Evolutionary conservation across 2,113 vertebrate genomes (phyloP).

Genomic region (Brienomyrus longianalis): DNA sequence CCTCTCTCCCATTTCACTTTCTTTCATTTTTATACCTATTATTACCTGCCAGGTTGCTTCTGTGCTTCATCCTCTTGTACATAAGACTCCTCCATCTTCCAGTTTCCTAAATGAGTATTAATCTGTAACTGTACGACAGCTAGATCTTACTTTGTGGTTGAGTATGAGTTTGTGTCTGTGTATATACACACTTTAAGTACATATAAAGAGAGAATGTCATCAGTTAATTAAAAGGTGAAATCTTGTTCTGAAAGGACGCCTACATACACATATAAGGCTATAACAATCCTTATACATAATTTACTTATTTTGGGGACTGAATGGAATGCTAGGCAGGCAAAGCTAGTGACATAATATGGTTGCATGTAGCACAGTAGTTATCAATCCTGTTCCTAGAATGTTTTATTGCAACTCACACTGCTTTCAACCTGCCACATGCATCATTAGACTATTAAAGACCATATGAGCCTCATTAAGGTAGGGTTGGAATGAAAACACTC

Average conservation of each 20-base stretch:
- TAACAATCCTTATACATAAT: neutral
- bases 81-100: conserved; percentile 58
- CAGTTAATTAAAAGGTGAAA: neutral
- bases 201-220: neutral
- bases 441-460: too few species aligned
- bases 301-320: neutral
- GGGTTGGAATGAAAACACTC: neutral
- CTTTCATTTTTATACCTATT: conserved; percentile 54
- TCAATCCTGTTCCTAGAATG: neutral
- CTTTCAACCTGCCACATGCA: too few species aligned
- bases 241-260: neutral
- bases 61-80: conserved; percentile 63
- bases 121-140: neutral
- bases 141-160: neutral
- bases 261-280: neutral
- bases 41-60: conserved; percentile 66
- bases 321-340: neutral
- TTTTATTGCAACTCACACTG: too few species aligned
- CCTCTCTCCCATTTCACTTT: neutral
- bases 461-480: too few species aligned
- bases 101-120: conserved; percentile 15
- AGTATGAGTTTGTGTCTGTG: neutral
- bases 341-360: neutral
- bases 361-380: neutral
- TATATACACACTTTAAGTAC: neutral